These are phyloP conservation scores for Ptychochromis oligacanthus DNA, from an alignment of 2,113 vertebrate genomes.

Conservation along the genomic window DNA sequence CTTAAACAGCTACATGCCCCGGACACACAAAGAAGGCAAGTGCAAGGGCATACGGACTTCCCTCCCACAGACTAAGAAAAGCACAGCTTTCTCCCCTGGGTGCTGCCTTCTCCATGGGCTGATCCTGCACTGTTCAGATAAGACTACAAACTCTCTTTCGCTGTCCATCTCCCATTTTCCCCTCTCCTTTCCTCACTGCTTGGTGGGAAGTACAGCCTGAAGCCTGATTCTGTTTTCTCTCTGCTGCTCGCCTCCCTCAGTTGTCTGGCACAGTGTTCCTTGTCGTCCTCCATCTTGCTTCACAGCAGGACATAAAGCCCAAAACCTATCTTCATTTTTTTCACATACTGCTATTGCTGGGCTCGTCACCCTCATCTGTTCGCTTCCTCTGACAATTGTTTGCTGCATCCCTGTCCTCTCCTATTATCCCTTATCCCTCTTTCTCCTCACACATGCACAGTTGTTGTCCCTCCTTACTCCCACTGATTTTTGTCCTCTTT, in stretches of 20 bases:
- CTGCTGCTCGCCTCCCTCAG: constrained; percentile 37
- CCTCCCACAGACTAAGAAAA: constrained; percentile 28
- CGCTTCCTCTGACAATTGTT: not conserved
- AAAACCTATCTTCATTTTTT: constrained; percentile 36
- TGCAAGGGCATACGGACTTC: constrained; percentile 14
- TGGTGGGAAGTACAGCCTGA: constrained; percentile 49
- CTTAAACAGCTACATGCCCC: not conserved
- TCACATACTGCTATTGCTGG: not conserved
- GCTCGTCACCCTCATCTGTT: constrained; percentile 20
- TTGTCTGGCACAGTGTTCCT: constrained; percentile 51
- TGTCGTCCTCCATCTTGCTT: constrained; percentile 69
- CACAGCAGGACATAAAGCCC: constrained; percentile 55
- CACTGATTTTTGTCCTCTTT: constrained; percentile 24
- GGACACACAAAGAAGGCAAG: not conserved
- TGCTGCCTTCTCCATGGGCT: constrained; percentile 43
- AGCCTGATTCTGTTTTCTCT: constrained; percentile 58
- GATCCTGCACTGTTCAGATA: constrained; percentile 65
- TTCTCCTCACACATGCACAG: constrained; percentile 12
- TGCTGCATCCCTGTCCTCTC: not conserved
- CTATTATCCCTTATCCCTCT: constrained; percentile 5
- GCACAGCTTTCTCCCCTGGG: constrained; percentile 18
- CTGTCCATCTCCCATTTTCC: not conserved
- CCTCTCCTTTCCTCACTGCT: constrained; percentile 27
- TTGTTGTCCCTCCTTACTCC: constrained; percentile 14
- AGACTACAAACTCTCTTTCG: constrained; percentile 27